Conservation (phyloP, 2,888 invertebrate genomes). For the Sminthurides aquaticus region DNA sequence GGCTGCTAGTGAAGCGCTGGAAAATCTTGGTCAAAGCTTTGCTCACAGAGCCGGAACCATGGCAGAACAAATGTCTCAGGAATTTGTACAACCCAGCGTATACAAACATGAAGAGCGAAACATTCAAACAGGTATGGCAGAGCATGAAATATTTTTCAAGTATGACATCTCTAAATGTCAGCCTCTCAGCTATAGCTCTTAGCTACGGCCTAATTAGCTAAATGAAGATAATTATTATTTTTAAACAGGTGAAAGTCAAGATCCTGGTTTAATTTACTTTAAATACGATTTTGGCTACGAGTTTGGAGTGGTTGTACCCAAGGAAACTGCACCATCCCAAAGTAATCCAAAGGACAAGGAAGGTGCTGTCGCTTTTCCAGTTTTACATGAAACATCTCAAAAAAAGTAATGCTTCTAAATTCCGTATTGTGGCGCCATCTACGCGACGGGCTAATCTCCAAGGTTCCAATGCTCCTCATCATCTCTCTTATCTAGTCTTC, state of each 20-base stretch:
- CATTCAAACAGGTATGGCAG: conserved; percentile 7
- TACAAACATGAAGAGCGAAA: conserved; percentile 16
- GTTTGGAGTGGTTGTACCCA: conserved; percentile 56
- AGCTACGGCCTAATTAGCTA: no score
- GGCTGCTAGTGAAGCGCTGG: conserved; percentile 5
- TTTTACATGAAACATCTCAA: conserved; percentile 13
- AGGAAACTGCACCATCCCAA: not conserved
- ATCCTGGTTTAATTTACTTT: conserved; percentile 69
- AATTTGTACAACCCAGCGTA: not conserved
- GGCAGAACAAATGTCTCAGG: conserved; percentile 4
- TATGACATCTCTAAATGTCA: not conserved
- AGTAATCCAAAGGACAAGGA: not conserved
- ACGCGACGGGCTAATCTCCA: no score
- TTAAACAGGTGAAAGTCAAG: conserved; percentile 55
- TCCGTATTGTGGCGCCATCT: no score
- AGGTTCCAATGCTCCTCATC: no score
- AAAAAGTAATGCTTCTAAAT: no score
- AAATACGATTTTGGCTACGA: conserved; percentile 75
- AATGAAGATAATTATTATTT: no score
- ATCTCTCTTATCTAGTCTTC: no score
- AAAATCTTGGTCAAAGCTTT: conserved; percentile 11
- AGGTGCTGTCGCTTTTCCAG: conserved; percentile 5
- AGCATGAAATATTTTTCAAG: not conserved
- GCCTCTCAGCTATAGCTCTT: not conserved
- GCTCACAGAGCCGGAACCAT: conserved; percentile 11